Base-by-base conservation (phyloP, 2,888 invertebrate species). In the Cataglyphis altisquamis region DNA sequence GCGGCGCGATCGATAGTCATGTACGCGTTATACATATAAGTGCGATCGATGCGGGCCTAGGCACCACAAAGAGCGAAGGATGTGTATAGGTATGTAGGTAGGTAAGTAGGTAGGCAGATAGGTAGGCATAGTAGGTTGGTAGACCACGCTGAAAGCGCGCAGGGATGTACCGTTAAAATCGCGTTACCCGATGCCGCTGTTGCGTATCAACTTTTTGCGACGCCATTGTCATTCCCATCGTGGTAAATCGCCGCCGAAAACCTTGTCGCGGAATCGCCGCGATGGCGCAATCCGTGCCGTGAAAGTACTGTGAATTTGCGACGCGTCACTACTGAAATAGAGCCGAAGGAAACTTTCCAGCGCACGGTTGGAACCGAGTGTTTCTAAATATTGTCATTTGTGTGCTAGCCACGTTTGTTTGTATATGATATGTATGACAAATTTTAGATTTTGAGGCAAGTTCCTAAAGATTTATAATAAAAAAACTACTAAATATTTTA, bases 161-260 rank as follows among this genome's bases (percentile, higher is more conserved):
- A 88, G 90, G 90, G 90, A 89, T 90, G 90, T 90, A 90, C 90
- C 89, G 90, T 90, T 90, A 88, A 32, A 70, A 81, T 83, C 83
- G 84, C 84, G 90, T 87, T 87, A 87, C 84, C 88, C 89, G 75
- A 66, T 85, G 66, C 70, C 86, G 84, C 84, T 55, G 29, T 32
- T 52, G 52, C 21, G 81, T 67, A 57, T 25, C 25, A 75, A 75
- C 36, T 82, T 57, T 52, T 66, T 77, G 57, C 81, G 63, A 74
- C 81, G 63, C 63, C 48, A 73, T 75, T 81, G 62, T 74, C 41
- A 81, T 81, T 74, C 62, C n/a, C 57, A 21, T 39, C 52, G 73
- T 36, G 25, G 32, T 32, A 39, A 72, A 73, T 25, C 63, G 45
- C 39, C 74, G 63, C 36, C 62, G 70, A 72, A 72, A 72, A 72